Evolutionary conservation across 2,888 invertebrate species (phyloP).

Genomic region (Pammene aurita): DNA sequence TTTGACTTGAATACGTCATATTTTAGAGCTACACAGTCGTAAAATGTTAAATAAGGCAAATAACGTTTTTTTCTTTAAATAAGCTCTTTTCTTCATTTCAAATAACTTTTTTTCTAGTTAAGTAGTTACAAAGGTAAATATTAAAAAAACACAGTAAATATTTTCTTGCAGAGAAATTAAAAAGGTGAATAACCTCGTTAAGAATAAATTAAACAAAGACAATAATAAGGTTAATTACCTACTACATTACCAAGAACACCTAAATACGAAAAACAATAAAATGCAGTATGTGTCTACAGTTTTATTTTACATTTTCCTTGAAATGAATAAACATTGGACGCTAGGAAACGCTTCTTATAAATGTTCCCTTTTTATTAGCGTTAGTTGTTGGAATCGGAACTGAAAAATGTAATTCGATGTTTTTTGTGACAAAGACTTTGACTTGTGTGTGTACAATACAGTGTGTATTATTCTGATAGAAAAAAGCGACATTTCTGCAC

Average conservation of each 20-base stretch:
- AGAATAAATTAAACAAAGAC: neutral
- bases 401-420: neutral
- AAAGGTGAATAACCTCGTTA: conserved; percentile 6
- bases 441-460: neutral
- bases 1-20: too few relatives aligned
- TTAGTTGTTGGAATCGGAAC: neutral
- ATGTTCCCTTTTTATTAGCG: conserved; percentile 5
- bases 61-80: too few relatives aligned
- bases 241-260: conserved; percentile 1
- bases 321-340: conserved; percentile 11
- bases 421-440: neutral
- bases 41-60: neutral
- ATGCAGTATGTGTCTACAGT: neutral
- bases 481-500: too few relatives aligned
- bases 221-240: conserved; percentile 22
- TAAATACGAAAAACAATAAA: conserved; percentile 15
- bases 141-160: neutral
- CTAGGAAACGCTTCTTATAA: neutral
- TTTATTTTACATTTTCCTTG: conserved; percentile 23
- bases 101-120: too few relatives aligned
- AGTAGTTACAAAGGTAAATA: too few relatives aligned
- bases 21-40: neutral
- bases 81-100: too few relatives aligned
- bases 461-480: too few relatives aligned
- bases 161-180: neutral